Base-by-base conservation (phyloP, 2,113 vertebrate genomes). In the Phalacrocorax brasilianus region DNA sequence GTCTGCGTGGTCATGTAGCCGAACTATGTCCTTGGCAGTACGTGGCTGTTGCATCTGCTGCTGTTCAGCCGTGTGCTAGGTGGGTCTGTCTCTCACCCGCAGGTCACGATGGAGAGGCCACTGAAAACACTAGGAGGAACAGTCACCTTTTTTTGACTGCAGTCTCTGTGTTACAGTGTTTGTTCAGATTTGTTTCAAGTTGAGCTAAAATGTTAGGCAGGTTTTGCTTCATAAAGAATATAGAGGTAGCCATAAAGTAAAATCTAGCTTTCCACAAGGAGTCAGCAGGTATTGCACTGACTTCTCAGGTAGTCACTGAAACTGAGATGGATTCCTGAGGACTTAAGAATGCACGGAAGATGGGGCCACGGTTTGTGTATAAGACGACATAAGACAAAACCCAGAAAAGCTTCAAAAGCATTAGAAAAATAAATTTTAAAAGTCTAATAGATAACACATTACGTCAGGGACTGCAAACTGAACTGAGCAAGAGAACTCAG, bases 311-410 rank as follows among this genome's bases (percentile, higher is more conserved):
- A 35, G 24, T 3, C 26, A 6, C 14, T 22, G 42, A 40, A 85
- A 38, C 1, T 6, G n/a, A 55, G 47, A 27, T 65, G 0, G 3
- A 0, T 71, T 68, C 17, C n/a, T 1, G 1, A 65, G 49, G 14
- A 63, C 42, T 55, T 38, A 3, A 28, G 55, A 44, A 6, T 9
- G 14, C 17, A 1, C 0, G 1, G 19, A 50, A 24, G 18, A 5
- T 28, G 26, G 13, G 32, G n/a, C 15, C 3, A 1, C 9, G 4
- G 18, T 45, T 68, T 9, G 19, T 19, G 18, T 45, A 1, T 59
- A 52, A 75, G 38, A 72, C 18, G 45, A 19, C 9, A 1, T 24
- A 22, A 74, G 79, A 21, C 16, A 86, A 82, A 56, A 33, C 8
- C 33, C 14, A 21, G 27, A 42, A 50, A 75, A n/a, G 8, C 22